Evolutionary conservation across 1,140 invertebrate species (phyloP).

Genomic region (Hestina assimilis): DNA sequence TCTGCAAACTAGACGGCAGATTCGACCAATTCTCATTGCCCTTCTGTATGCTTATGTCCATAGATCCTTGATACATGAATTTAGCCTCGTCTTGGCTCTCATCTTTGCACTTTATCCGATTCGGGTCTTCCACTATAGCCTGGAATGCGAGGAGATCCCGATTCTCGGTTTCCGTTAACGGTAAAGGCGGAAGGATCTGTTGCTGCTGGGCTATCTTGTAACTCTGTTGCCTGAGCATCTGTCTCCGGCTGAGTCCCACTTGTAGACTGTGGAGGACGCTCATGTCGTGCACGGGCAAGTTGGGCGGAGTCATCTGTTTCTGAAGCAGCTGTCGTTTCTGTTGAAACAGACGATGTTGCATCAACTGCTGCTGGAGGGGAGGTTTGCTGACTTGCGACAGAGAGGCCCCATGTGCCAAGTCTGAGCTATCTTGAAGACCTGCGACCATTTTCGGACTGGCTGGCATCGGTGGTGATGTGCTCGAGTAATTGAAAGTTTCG

Average conservation of each 20-base stretch:
- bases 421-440: constrained; percentile 57
- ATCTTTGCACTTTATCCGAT: constrained; percentile 59
- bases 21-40: constrained; percentile 80
- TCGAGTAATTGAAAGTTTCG: constrained; percentile 81
- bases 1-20: constrained; percentile 79
- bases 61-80: constrained; percentile 71
- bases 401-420: constrained; percentile 47
- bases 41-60: constrained; percentile 76
- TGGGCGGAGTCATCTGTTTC: constrained; percentile 85
- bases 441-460: constrained; percentile 75
- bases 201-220: constrained; percentile 90
- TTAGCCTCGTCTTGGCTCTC: constrained; percentile 61
- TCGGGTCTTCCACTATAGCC: constrained; percentile 77
- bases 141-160: constrained; percentile 81
- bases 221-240: constrained; percentile 87
- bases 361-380: constrained; percentile 86
- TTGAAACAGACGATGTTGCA: constrained; percentile 87
- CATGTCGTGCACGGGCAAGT: constrained; percentile 59
- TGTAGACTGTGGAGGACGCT: constrained; percentile 64
- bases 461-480: constrained; percentile 75
- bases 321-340: constrained; percentile 90
- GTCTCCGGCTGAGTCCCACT: constrained; percentile 80
- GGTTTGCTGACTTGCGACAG: constrained; percentile 74
- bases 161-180: constrained; percentile 79
- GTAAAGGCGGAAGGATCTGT: constrained; percentile 81